phyloP scores from a whole-genome alignment of 2,797 vertebrate species.

The Myotis myotis region DNA sequence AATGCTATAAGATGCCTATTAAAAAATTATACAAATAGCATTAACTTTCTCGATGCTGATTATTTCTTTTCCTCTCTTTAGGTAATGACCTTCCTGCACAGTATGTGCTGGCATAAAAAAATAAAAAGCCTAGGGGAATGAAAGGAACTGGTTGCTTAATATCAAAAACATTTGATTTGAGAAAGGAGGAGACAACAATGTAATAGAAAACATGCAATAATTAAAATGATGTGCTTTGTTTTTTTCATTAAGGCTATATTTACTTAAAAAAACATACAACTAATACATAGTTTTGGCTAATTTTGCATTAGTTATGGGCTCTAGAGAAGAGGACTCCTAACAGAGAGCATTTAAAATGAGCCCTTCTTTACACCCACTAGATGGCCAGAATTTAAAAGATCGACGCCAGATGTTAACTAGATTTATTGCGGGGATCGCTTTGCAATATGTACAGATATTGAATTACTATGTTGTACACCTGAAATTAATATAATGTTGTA shows the following conservation, averaged over 20 bases:
- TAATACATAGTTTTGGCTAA: slow-evolving; percentile 67
- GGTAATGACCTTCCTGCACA: slow-evolving; percentile 88
- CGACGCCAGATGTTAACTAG: background rate
- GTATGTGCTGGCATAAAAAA: slow-evolving; percentile 87
- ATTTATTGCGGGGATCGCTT: background rate
- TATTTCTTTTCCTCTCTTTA: slow-evolving; percentile 79
- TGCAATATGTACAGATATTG: background rate
- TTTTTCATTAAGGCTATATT: slow-evolving; percentile 79
- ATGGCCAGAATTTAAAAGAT: background rate
- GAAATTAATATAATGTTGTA: background rate
- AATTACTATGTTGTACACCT: background rate
- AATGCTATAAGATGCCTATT: slow-evolving; percentile 85
- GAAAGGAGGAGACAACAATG: slow-evolving; percentile 84
- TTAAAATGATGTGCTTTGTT: slow-evolving; percentile 83
- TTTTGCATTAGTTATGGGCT: slow-evolving; percentile 46
- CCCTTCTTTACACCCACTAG: background rate
- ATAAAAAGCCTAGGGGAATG: slow-evolving; percentile 85
- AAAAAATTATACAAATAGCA: slow-evolving; percentile 82
- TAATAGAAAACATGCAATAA: slow-evolving; percentile 83
- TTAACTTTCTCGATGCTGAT: slow-evolving; percentile 86
- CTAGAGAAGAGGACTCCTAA: slow-evolving; percentile 62
- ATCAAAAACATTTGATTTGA: slow-evolving; percentile 86
- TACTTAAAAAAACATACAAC: slow-evolving; percentile 78
- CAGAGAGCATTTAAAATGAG: slow-evolving; percentile 53
- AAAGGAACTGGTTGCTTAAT: slow-evolving; percentile 86